Conservation (phyloP, 2,797 vertebrate genomes). For the Otolemur crassicaudatus region DNA sequence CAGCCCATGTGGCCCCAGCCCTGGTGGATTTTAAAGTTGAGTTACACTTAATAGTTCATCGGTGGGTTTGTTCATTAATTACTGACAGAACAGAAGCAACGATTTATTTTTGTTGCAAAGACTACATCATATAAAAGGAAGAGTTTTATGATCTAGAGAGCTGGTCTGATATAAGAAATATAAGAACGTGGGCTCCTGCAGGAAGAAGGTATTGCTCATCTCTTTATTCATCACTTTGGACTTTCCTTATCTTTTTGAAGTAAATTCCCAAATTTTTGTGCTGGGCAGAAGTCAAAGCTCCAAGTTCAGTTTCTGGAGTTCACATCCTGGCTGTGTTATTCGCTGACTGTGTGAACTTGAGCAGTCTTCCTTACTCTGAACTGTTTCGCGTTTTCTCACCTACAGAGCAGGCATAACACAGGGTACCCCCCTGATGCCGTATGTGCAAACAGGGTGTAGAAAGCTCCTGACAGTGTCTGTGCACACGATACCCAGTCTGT, state of each 20-base stretch:
- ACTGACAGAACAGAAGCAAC: not conserved
- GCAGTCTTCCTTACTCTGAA: not conserved
- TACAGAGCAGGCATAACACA: not conserved
- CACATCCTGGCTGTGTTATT: not conserved
- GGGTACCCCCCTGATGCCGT: not conserved
- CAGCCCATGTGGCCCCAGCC: not conserved
- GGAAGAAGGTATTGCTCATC: not conserved
- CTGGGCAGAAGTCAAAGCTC: not conserved
- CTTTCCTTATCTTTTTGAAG: not conserved
- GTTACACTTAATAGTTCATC: not conserved
- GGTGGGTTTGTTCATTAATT: not conserved
- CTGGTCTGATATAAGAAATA: not conserved
- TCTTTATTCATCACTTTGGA: not conserved
- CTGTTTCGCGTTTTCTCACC: not conserved
- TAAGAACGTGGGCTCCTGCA: not conserved
- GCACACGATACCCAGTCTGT: not conserved
- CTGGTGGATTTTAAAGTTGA: not conserved
- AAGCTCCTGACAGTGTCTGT: not conserved
- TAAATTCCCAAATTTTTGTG: not conserved
- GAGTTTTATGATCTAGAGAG: not conserved
- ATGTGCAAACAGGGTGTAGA: not conserved
- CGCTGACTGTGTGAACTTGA: not conserved
- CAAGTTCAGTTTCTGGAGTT: not conserved
- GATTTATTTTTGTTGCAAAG: not conserved
- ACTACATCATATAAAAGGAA: not conserved